Evolutionary conservation across 2,113 vertebrate species (phyloP).

Genomic region (Sigmodon hispidus): DNA sequence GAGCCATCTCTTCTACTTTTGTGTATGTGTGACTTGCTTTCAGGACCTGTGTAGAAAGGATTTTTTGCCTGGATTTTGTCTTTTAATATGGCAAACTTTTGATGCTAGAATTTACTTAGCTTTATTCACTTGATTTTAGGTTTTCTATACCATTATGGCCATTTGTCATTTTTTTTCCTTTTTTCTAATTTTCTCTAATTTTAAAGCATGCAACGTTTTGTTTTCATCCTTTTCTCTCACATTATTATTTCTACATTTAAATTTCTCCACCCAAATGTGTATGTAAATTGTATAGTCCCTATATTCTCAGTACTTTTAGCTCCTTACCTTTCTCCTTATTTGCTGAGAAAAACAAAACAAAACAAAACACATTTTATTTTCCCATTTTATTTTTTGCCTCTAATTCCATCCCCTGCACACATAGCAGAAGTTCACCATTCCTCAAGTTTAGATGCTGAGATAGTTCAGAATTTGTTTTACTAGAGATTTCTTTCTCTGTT

Average conservation of each 20-base stretch:
- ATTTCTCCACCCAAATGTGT: background rate
- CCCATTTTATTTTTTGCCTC: background rate
- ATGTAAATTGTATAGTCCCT: background rate
- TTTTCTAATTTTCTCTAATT: background rate
- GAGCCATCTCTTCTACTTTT: background rate
- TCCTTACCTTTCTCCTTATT: background rate
- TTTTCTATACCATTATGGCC: background rate
- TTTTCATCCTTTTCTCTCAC: background rate
- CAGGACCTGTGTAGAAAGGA: background rate
- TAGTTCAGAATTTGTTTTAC: background rate
- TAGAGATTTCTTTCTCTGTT: background rate
- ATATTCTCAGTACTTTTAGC: background rate
- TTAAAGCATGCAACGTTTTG: background rate
- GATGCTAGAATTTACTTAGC: background rate
- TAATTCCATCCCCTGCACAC: background rate
- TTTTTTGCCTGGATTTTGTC: background rate
- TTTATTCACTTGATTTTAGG: background rate
- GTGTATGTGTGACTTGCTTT: background rate
- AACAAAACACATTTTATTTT: background rate
- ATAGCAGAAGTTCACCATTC: fast-evolving
- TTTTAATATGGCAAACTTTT: background rate
- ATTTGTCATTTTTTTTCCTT: background rate
- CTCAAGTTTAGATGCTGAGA: background rate
- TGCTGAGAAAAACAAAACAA: background rate
- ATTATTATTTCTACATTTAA: background rate